Percentiles rank a stretch among this genome's conserved stretches.
These are phyloP conservation scores for Alviniconcha marisindica DNA, from an alignment of 1,140 invertebrate genomes.

Conservation along the genomic window DNA sequence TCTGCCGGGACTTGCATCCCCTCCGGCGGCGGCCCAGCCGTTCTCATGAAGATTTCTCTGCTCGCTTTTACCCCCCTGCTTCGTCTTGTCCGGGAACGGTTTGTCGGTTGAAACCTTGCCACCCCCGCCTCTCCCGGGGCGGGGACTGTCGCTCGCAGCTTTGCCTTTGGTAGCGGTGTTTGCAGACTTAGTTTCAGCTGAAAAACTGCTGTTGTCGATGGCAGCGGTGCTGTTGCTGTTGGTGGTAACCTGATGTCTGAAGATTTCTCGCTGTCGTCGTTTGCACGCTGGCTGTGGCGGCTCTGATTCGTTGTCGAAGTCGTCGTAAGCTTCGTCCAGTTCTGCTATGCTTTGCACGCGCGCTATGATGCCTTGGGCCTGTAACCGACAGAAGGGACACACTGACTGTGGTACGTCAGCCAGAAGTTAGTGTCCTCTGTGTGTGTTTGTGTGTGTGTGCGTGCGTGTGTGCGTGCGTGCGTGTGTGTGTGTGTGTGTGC, in stretches of 20 bases:
- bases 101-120: no score
- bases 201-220: background rate
- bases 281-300: background rate
- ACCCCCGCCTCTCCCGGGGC: no score
- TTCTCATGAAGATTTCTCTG: background rate
- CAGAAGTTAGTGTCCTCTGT: no score
- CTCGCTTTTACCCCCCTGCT: background rate
- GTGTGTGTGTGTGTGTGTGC: background rate
- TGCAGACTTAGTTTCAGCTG: background rate
- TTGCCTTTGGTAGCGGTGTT: background rate
- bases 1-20: background rate
- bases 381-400: background rate
- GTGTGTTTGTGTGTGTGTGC: no score
- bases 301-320: background rate
- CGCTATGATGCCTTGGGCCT: conserved; percentile 2
- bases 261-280: conserved; percentile 32
- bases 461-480: no score
- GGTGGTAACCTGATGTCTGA: conserved; percentile 4
- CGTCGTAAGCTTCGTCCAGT: background rate
- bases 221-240: background rate
- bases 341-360: background rate
- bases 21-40: background rate
- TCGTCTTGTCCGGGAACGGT: no score
- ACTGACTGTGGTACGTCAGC: background rate
- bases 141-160: background rate